Evolutionary conservation across 2,113 vertebrate species (phyloP).

Genomic region (Chiloscyllium plagiosum): DNA sequence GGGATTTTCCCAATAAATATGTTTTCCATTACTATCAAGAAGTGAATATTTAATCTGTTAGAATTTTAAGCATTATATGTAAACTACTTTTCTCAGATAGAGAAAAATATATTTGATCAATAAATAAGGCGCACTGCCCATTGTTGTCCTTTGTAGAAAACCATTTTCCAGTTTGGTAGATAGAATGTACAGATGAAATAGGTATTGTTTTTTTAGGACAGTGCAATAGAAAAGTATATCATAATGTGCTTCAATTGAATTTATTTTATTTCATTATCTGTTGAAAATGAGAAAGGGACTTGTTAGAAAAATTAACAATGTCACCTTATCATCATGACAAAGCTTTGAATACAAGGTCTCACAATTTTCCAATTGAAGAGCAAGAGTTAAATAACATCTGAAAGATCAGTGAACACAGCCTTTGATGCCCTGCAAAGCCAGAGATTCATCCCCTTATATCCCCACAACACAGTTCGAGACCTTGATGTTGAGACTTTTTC

Average conservation of each 20-base stretch:
- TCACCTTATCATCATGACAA: neutral
- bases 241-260: neutral
- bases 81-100: neutral
- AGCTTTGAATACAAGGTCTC: neutral
- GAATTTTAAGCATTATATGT: no score
- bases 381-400: neutral
- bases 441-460: no score
- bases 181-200: neutral
- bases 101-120: neutral
- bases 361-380: neutral
- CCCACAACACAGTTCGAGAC: no score
- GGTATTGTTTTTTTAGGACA: neutral
- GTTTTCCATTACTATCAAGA: no score
- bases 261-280: neutral
- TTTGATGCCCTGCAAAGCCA: no score
- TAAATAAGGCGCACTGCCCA: neutral
- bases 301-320: neutral
- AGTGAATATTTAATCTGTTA: no score
- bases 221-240: neutral
- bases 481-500: no score
- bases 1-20: neutral
- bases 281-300: neutral
- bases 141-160: neutral
- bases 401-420: neutral
- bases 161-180: neutral